Base-by-base conservation (phyloP, 2,797 vertebrate species). In the Lepus oiostolus region DNA sequence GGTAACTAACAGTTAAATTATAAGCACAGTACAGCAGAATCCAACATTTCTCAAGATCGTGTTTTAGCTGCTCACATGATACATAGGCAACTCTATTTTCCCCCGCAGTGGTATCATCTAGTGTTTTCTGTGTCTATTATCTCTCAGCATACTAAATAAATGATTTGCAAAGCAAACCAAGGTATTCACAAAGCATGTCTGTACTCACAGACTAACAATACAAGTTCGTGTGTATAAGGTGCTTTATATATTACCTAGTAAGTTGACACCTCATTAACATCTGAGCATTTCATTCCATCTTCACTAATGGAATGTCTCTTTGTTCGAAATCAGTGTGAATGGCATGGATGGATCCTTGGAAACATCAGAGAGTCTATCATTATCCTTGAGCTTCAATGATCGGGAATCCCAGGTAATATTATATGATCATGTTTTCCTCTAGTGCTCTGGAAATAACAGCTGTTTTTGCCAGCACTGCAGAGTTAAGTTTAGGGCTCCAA, bases 1-100 rank as follows among this genome's bases (percentile, higher is more conserved):
- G 63, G 93, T 95, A 92, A 95, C 85, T 94, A 96, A 90, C 60
- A 85, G 86, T 90, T 91, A 96, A 90, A 80, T 83, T 90, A 42
- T 94, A 86, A 89, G 70, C 32, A 83, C 47, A 54, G 19, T 32
- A 5, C 54, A 52, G 60, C 88, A 68, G n/a, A 88, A 91, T 38
- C 63, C 77, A 88, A 95, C 42, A 68, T 92, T 81, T 54, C 80
- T 92, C 28, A 11, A 68, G 32, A 42, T 83, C 54, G 80, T 77
- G 67, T 94, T 95, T 96, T 85, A 83, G 47, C 85, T 60, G 32
- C 62, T 91, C 32, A 71, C 52, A 32, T 70, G 52, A 74, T 21
- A 14, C 16, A 13, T 9, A 50, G 10, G 35, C 81, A 89, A 32
- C 17, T 74, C 32, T 65, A 28, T 4, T 71, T 35, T 68, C 93